These are phyloP conservation scores for Hydropotes inermis DNA, from an alignment of 2,113 vertebrate species.

Conservation along the genomic window DNA sequence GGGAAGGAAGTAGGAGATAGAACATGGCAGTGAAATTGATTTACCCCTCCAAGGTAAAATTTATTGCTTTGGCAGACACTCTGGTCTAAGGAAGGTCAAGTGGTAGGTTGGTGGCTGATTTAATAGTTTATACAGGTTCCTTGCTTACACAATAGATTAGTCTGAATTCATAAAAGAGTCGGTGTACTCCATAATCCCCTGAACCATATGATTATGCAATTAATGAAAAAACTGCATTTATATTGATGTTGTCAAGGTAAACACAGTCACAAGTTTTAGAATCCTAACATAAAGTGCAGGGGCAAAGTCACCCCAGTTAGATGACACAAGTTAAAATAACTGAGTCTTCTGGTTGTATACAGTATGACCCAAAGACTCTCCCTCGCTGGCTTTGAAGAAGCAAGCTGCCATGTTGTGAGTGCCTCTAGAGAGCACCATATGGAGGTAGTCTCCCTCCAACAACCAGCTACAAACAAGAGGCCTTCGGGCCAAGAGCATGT, in stretches of 20 bases:
- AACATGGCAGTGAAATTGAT: background rate
- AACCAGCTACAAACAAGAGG: background rate
- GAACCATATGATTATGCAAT: background rate
- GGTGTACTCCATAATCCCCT: background rate
- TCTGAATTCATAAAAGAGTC: background rate
- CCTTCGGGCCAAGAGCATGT: background rate
- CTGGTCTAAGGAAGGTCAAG: background rate
- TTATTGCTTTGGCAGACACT: background rate
- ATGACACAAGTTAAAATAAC: background rate
- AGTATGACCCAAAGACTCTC: background rate
- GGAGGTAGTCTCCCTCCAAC: background rate
- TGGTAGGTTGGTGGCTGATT: background rate
- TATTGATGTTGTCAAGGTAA: background rate
- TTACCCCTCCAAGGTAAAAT: background rate
- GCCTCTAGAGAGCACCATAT: accelerated
- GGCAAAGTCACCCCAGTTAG: background rate
- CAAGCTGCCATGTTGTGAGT: background rate
- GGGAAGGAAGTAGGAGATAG: background rate
- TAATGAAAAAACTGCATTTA: background rate
- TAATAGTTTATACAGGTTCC: background rate
- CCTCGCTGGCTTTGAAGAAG: background rate
- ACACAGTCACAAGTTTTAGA: background rate
- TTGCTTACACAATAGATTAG: background rate
- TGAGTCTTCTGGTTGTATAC: background rate
- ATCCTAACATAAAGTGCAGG: background rate